Conservation (phyloP, 1,140 invertebrate genomes). For the Heliconius congener region DNA sequence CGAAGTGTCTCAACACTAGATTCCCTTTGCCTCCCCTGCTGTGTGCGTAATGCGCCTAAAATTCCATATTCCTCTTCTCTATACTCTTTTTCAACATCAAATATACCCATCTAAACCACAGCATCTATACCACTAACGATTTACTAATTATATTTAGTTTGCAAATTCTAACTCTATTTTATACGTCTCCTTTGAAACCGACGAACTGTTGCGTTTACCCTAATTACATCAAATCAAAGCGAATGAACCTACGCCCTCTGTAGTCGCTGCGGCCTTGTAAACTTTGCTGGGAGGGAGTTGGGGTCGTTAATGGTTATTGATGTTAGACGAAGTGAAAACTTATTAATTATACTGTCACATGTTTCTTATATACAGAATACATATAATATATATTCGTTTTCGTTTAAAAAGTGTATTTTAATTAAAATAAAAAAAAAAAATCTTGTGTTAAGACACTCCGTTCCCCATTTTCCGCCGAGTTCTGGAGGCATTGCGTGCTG, state of each 20-base stretch:
- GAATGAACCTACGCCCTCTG: slow-evolving; percentile 21
- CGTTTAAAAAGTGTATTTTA: too few species aligned
- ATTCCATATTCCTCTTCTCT: too few species aligned
- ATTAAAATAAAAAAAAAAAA: too few species aligned
- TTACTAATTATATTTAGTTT: slow-evolving; percentile 6
- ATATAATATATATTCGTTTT: not conserved
- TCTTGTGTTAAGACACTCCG: too few species aligned
- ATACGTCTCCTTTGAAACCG: slow-evolving; percentile 19
- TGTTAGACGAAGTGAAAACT: not conserved
- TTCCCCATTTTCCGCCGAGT: too few species aligned
- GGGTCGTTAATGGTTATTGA: not conserved
- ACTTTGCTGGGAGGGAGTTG: not conserved
- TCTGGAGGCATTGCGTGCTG: too few species aligned
- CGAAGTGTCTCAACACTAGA: too few species aligned
- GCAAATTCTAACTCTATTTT: slow-evolving; percentile 2
- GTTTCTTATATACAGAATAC: not conserved
- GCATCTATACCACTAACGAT: not conserved
- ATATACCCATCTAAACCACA: too few species aligned
- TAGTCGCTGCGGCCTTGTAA: slow-evolving; percentile 11
- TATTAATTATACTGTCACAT: not conserved
- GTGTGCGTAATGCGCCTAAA: too few species aligned
- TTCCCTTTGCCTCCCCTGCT: too few species aligned
- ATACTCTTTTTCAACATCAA: too few species aligned
- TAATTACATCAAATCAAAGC: slow-evolving; percentile 38
- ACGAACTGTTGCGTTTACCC: slow-evolving; percentile 40